These are phyloP conservation scores for Keiferia lycopersicella DNA, from an alignment of 2,888 invertebrate species.

Conservation along the genomic window DNA sequence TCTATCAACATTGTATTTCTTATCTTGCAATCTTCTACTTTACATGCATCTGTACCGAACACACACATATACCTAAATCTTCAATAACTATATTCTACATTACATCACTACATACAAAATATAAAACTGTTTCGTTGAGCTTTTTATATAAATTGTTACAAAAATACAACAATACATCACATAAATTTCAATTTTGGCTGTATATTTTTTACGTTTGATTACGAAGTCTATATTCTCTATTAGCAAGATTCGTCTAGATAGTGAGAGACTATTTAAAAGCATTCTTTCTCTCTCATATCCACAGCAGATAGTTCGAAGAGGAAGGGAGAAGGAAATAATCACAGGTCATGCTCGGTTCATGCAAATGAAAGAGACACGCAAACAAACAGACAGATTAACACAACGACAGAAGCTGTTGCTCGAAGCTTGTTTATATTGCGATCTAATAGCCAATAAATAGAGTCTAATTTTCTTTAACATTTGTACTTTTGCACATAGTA, in stretches of 20 bases:
- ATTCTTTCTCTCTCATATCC: slow-evolving; percentile 46
- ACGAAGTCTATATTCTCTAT: slow-evolving; percentile 14
- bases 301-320: slow-evolving; percentile 58
- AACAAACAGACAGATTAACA: slow-evolving; percentile 72
- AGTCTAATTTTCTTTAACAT: slow-evolving; percentile 55
- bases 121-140: slow-evolving; percentile 48
- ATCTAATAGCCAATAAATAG: slow-evolving; percentile 65
- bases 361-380: slow-evolving; percentile 79
- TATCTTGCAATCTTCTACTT: slow-evolving; percentile 53
- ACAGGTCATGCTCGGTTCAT: slow-evolving; percentile 76
- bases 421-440: slow-evolving; percentile 59
- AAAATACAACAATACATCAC: slow-evolving; percentile 4
- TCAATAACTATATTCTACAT: slow-evolving; percentile 59
- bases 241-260: slow-evolving; percentile 25
- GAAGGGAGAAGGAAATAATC: slow-evolving; percentile 63
- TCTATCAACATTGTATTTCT: slow-evolving; percentile 40
- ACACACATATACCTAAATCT: slow-evolving; percentile 65
- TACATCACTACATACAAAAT: slow-evolving; percentile 44
- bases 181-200: slow-evolving; percentile 30
- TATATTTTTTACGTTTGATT: background rate
- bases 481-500: slow-evolving; percentile 27
- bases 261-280: slow-evolving; percentile 31
- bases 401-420: slow-evolving; percentile 76
- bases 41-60: slow-evolving; percentile 68
- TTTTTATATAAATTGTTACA: slow-evolving; percentile 42